phyloP scores from a whole-genome alignment of 2,888 invertebrate genomes.

The Pediacus dermestoides region DNA sequence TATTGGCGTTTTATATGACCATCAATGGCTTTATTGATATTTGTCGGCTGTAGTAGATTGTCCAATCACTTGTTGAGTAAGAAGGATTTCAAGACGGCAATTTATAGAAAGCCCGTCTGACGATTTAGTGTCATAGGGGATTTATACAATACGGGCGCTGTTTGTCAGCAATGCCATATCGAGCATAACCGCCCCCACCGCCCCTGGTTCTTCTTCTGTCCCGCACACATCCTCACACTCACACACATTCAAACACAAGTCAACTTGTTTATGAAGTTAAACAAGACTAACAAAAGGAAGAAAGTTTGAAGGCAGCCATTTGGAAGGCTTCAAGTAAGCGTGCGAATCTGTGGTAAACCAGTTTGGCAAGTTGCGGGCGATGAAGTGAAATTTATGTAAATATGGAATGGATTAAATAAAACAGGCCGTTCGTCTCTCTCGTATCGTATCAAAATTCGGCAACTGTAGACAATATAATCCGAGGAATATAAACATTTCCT shows the following conservation, averaged over 20 bases:
- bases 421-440: slow-evolving; percentile 24
- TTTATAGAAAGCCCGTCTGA: neutral
- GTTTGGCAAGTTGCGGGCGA: slow-evolving; percentile 28
- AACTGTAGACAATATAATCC: slow-evolving; percentile 39
- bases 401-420: slow-evolving; percentile 41
- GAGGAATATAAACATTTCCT: slow-evolving; percentile 38
- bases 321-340: slow-evolving; percentile 5
- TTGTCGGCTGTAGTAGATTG: too few species aligned
- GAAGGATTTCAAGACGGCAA: neutral
- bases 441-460: slow-evolving; percentile 37
- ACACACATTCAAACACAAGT: slow-evolving; percentile 1
- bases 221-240: neutral
- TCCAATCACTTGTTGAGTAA: neutral
- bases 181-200: neutral
- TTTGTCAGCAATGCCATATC: neutral
- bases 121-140: slow-evolving; percentile 1
- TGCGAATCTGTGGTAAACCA: slow-evolving; percentile 5
- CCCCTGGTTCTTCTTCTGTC: neutral
- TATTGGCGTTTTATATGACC: too few species aligned
- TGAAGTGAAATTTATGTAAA: slow-evolving; percentile 44
- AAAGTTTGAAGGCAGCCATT: slow-evolving; percentile 1
- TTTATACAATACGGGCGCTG: too few species aligned
- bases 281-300: slow-evolving; percentile 2
- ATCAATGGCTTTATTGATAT: too few species aligned
- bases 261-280: slow-evolving; percentile 5